Base-by-base conservation (phyloP, 2,888 invertebrate species). In the Petrophora chlorosata region DNA sequence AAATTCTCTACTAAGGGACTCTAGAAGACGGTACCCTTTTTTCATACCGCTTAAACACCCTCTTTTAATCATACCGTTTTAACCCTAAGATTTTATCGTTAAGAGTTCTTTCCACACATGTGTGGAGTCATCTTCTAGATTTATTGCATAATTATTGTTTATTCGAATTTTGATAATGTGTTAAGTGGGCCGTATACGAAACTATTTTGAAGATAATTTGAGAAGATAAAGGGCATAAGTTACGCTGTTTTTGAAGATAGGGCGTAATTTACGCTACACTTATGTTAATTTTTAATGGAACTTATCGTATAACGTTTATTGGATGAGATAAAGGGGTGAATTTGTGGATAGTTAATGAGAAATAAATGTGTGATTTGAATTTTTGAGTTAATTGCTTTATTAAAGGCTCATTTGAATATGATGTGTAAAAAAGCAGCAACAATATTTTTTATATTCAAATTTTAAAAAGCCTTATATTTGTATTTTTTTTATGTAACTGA, bases 111-210 rank as follows among this genome's bases (percentile, higher is more conserved):
- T 81, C 82, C 78, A 75, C 86, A 84, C 82, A 32, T 48, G 48
- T 84, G 83, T 74, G 76, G 73, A 60, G 54, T 79, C 65, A 59
- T 59, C 71, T 78, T 76, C 63, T 73, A 70, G 80, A 85, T 86
- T 84, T 85, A 84, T 85, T 74, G 75, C 72, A 67, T 77, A 76
- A 74, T 74, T 58, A 56, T 56, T 55, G 62, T 63, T 59, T 62
- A 44, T 61, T 56, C 48, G 43, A 50, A 42, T 53, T 60, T 57
- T 58, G 56, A 60, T 67, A 55, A 63, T 60, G 61, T 65, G 68
- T 64, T 65, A 68, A 64, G 61, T 65, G 57, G 56, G 47, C 56
- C 42, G 42, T 50, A 45, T 43, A 33, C n/a, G n/a, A n/a, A n/a
- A n/a, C n/a, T n/a, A n/a, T n/a, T n/a, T n/a, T n/a, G 23, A 34